Conservation (phyloP, 1,140 invertebrate genomes). For the Drosophila biarmipes region DNA sequence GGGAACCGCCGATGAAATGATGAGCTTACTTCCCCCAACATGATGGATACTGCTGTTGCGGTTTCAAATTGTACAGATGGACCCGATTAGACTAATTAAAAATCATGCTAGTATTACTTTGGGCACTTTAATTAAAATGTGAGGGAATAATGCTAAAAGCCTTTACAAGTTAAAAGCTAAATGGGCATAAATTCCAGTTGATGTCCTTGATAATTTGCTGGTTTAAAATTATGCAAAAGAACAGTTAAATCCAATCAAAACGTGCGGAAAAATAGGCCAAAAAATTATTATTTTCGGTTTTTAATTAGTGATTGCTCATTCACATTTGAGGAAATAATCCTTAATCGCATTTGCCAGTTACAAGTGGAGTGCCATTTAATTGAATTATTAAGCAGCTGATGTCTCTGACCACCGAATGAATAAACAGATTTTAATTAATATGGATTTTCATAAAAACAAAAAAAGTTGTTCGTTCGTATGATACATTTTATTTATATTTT, state of each 20-base stretch:
- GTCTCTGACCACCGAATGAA: neutral
- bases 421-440: neutral
- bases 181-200: neutral
- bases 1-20: constrained; percentile 33
- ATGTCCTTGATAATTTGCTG: neutral
- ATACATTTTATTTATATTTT: constrained; percentile 44
- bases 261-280: too few relatives aligned
- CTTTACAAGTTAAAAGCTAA: neutral
- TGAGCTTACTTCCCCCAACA: constrained; percentile 26
- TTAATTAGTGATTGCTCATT: neutral
- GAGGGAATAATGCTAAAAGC: neutral
- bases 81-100: constrained; percentile 12
- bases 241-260: neutral
- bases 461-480: neutral
- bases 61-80: neutral
- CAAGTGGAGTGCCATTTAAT: neutral
- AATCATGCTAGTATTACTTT: neutral
- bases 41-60: constrained; percentile 25
- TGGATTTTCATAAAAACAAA: neutral
- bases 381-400: neutral
- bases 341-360: neutral
- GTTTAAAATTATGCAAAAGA: neutral
- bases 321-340: neutral
- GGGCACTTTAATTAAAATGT: neutral
- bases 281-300: neutral